Evolutionary conservation across 2,113 vertebrate species (phyloP), one percentile per base, ranked within the genome.

Genomic region (Probosciger aterrimus): DNA sequence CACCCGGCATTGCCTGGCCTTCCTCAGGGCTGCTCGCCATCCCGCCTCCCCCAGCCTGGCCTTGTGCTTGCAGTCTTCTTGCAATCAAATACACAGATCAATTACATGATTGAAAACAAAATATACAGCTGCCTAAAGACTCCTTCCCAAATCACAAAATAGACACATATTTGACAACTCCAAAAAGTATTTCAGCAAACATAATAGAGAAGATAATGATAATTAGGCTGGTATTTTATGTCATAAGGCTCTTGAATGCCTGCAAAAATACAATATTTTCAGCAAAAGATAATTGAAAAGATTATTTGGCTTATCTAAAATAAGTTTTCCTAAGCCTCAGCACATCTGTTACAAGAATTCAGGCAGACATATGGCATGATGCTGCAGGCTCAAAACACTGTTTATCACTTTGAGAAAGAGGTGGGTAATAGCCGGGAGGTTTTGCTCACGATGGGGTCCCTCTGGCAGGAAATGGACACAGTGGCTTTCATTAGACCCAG

Each of bases 251-350:
- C 85, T 93, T 81, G 80, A 96, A 95, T 95, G 93, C 78, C 60
- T 43, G 75, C 37, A 88, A 82, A 97, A 96, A 96, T 76, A 90
- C 91, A 96, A 87, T 96, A 95, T 97, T 97, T 97, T 94, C 94
- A 91, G 94, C 81, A 70, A 87, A 95, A 93, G 91, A 97, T 96
- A 96, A 97, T 83, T 96, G 94, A 96, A 97, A 95, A 97, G 94
- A 96, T 97, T 97, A 96, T 97, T 97, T 94, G 80, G 87, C 95
- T 97, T 97, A 97, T 97, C 96, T 97, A 93, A 97, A 97, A 95
- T 95, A 97, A 94, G 67, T 95, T 96, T 87, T 80, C 12, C 86
- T 80, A 78, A 93, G 91, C 76, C 91, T 96, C 94, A 80, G 92
- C 91, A 97, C 85, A 96, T 96, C 93, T 96, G 87, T 85, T 93